These are phyloP conservation scores for Lobophora halterata DNA, from an alignment of 2,888 invertebrate genomes.

Conservation along the genomic window DNA sequence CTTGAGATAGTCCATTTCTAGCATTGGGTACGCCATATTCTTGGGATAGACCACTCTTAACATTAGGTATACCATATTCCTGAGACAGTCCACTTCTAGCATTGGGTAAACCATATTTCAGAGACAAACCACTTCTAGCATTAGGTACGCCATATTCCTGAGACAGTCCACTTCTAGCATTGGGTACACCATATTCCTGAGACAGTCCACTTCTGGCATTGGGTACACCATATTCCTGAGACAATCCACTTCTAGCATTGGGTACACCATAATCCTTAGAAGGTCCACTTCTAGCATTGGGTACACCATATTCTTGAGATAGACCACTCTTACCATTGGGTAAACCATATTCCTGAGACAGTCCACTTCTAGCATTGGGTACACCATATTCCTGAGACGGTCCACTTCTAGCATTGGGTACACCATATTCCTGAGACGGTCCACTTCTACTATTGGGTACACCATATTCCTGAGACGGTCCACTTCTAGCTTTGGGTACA, in stretches of 20 bases:
- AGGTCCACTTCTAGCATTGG: background rate
- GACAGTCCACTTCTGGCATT: constrained; percentile 21
- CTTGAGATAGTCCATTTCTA: constrained; percentile 28
- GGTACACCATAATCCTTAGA: constrained; percentile 3
- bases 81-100: constrained; percentile 23
- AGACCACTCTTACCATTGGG: constrained; percentile 3
- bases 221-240: constrained; percentile 3
- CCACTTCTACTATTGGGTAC: background rate
- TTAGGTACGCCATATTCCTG: constrained; percentile 42
- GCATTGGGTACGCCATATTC: constrained; percentile 44
- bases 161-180: constrained; percentile 32
- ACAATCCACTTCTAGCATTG: background rate
- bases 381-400: constrained; percentile 48
- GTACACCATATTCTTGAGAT: background rate
- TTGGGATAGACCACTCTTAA: constrained; percentile 32
- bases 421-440: constrained; percentile 18
- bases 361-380: constrained; percentile 19
- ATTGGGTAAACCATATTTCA: background rate
- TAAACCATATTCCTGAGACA: constrained; percentile 1
- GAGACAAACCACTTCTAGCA: constrained; percentile 25
- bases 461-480: constrained; percentile 3
- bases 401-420: constrained; percentile 16
- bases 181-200: constrained; percentile 43
- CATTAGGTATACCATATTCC: constrained; percentile 41
- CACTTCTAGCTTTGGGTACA: background rate